These are phyloP conservation scores for Heterodera schachtii DNA, from an alignment of 1,140 invertebrate species.

Conservation along the genomic window DNA sequence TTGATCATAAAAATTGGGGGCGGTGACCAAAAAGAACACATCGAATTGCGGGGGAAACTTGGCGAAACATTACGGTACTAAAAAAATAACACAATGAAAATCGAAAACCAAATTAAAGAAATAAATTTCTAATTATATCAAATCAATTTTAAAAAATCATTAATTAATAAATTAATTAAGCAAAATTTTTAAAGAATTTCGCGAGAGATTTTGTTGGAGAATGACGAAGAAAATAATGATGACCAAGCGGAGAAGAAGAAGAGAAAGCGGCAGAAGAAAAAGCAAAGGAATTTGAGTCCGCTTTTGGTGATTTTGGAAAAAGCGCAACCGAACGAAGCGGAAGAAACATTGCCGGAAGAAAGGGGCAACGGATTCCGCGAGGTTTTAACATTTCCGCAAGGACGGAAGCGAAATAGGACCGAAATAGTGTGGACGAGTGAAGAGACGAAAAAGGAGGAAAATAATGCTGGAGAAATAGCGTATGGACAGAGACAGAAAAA, in stretches of 20 bases:
- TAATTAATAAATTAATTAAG: no score
- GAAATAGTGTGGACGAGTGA: not conserved
- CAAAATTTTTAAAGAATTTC: not conserved
- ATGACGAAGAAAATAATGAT: not conserved
- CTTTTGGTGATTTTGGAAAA: not conserved
- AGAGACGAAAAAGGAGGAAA: not conserved
- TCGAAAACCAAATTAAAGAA: no score
- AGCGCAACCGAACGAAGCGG: not conserved
- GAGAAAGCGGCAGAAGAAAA: not conserved
- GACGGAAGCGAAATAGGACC: not conserved
- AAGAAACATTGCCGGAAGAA: slow-evolving; percentile 9
- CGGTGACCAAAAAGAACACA: not conserved
- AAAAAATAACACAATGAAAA: no score
- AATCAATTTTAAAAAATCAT: no score
- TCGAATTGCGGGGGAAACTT: not conserved
- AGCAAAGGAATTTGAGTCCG: not conserved
- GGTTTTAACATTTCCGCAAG: not conserved
- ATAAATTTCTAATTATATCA: no score
- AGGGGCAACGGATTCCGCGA: not conserved
- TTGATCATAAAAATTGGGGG: not conserved
- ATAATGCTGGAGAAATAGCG: not conserved
- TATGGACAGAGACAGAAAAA: not conserved
- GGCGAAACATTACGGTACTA: slow-evolving; percentile 10
- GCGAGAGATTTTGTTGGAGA: not conserved
- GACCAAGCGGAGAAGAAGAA: not conserved